Conservation (phyloP, 92 coral and sea anemone genomes). For the Bergia sp. region DNA sequence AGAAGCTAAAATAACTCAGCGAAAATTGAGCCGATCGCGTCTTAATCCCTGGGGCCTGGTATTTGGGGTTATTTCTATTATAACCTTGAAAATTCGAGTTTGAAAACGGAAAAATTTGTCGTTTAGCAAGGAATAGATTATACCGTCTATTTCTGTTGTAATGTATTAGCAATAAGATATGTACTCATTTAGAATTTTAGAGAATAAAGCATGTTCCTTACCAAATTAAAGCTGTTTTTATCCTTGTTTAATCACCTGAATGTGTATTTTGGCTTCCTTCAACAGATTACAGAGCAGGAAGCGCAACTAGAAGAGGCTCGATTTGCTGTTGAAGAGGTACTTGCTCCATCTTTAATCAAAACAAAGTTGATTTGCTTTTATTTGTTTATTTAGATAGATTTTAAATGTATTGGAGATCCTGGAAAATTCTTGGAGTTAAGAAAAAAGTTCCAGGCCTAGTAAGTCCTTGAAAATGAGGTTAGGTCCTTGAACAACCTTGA, state of each 20-base stretch:
- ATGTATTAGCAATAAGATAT: neutral
- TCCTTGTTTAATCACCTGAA: too few relatives aligned
- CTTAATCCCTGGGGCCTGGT: too few relatives aligned
- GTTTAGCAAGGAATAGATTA: neutral
- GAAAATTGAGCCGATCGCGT: too few relatives aligned
- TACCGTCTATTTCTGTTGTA: neutral
- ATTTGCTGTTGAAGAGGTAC: constrained; percentile 85
- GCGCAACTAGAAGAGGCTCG: constrained; percentile 74
- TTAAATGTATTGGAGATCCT: too few relatives aligned
- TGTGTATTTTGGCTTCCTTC: neutral
- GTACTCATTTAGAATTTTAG: neutral
- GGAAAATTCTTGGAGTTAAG: too few relatives aligned
- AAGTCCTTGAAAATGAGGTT: too few relatives aligned
- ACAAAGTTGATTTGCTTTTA: neutral
- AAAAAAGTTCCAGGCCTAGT: too few relatives aligned
- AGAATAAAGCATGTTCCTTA: neutral
- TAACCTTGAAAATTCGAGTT: neutral
- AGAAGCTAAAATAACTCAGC: too few relatives aligned
- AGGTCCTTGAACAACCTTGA: too few relatives aligned
- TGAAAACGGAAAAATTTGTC: neutral
- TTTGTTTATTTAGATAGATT: too few relatives aligned
- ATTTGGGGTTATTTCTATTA: too few relatives aligned
- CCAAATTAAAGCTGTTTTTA: too few relatives aligned
- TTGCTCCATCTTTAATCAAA: neutral
- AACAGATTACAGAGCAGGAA: constrained; percentile 82